These are phyloP conservation scores for Campylorhamphus procurvoides DNA, from an alignment of 2,113 vertebrate species.

Conservation along the genomic window DNA sequence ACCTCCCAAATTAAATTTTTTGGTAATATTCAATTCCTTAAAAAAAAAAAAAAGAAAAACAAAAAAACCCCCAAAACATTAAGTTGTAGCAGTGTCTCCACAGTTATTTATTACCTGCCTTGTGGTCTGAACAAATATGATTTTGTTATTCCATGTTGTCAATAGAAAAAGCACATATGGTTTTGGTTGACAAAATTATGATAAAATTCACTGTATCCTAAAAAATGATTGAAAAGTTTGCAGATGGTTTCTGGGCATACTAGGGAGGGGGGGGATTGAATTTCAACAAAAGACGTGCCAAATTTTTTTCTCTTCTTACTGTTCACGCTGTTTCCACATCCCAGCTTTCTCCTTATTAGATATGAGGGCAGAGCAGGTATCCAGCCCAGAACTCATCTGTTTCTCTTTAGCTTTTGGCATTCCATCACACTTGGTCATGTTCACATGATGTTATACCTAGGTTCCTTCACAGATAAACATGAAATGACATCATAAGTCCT, in stretches of 20 bases:
- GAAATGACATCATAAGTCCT: constrained; percentile 52
- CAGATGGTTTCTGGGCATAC: constrained; percentile 72
- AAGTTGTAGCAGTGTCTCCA: constrained; percentile 58
- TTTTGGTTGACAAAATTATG: constrained; percentile 81
- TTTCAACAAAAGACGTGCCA: constrained; percentile 79
- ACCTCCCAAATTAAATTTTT: constrained; percentile 75
- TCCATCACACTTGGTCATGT: constrained; percentile 59
- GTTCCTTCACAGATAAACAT: constrained; percentile 22
- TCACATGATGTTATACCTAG: constrained; percentile 30
- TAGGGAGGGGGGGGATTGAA: constrained; percentile 48
- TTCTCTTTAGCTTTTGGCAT: constrained; percentile 75
- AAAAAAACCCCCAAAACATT: not conserved
- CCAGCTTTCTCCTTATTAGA: constrained; percentile 69
- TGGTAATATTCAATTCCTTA: constrained; percentile 55
- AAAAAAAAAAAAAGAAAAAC: not conserved
- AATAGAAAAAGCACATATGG: constrained; percentile 77
- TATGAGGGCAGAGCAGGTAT: constrained; percentile 55
- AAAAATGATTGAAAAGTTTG: constrained; percentile 82
- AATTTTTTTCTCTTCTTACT: constrained; percentile 67
- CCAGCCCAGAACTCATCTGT: constrained; percentile 63
- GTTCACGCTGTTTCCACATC: constrained; percentile 66
- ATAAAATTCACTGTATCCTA: constrained; percentile 83
- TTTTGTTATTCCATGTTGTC: constrained; percentile 79
- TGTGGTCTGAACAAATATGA: constrained; percentile 79
- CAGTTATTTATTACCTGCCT: constrained; percentile 81